A percentile compares a stretch with the other conserved stretches of the same genome.
Conservation (phyloP, 2,888 invertebrate species). For the Drosophila fulvimacula region DNA sequence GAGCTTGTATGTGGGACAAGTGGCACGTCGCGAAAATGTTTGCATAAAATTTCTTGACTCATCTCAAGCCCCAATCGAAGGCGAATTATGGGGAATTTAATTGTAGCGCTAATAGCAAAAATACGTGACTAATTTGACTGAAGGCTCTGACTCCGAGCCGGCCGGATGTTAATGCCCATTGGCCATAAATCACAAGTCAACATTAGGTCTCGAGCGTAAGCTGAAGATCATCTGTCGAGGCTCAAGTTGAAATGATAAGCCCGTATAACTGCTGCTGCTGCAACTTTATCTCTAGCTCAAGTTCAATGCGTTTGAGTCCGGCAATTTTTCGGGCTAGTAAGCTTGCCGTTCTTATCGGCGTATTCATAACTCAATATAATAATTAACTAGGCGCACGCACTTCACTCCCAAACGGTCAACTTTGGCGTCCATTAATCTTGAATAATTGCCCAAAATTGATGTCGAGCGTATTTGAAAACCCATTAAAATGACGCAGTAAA, state of each 20-base stretch:
- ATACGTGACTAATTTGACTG: conserved; percentile 71
- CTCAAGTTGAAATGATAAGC: conserved; percentile 6
- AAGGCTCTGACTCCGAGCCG: conserved; percentile 21
- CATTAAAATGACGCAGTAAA: conserved; percentile 64
- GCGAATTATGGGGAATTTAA: conserved; percentile 35
- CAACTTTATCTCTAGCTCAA: conserved; percentile 20
- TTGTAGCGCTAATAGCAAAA: conserved; percentile 62
- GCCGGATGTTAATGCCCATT: conserved; percentile 61
- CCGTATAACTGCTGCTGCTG: not conserved
- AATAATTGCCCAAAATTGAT: conserved; percentile 78
- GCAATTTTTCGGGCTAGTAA: conserved; percentile 57
- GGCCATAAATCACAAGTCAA: conserved; percentile 43
- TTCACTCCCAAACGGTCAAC: conserved; percentile 52
- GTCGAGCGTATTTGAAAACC: conserved; percentile 76
- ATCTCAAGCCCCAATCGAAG: conserved; percentile 32
- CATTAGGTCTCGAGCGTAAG: conserved; percentile 13
- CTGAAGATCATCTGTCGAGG: conserved; percentile 2
- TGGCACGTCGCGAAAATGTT: conserved; percentile 45
- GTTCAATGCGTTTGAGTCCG: conserved; percentile 31
- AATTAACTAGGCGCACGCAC: conserved; percentile 48
- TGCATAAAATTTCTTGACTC: conserved; percentile 51
- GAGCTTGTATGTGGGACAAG: conserved; percentile 22
- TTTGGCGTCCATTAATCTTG: conserved; percentile 74
- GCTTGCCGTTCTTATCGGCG: conserved; percentile 41
- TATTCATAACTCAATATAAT: conserved; percentile 57